Base-by-base conservation (phyloP, 2,888 invertebrate genomes). In the Synergus japonicus region DNA sequence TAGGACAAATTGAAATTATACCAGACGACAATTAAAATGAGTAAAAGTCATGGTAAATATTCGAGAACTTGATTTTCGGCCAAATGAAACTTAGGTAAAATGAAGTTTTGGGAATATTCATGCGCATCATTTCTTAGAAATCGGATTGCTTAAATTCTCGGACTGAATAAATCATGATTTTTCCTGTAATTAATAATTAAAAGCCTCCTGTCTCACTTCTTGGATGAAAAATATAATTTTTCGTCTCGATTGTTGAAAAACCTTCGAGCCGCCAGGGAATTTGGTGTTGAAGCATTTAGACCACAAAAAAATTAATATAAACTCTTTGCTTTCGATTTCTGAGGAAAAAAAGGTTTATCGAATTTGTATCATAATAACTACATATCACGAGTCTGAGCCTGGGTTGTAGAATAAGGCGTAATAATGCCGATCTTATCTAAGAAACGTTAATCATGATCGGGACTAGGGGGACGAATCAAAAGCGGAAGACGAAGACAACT, bases 401-500 rank as follows among this genome's bases (percentile, higher is more conserved):
- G 22, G 60, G 22, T 22, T 60, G 43, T 43, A 65, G 15, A n/a
- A 86, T 69, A 83, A 87, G 84, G 85, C 85, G 85, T 85, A 78
- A 82, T 81, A 80, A 83, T 83, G 82, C 63, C 77, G 80, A 84
- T 78, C 78, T 82, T 82, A 83, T 83, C 82, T 60, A 18, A 18
- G 46, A 76, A 81, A 78, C 78, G 81, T 69, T 78, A 78, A 83
- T 82, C 80, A 81, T 60, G 81, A 80, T 81, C 76, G 78, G 60
- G 22, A 60, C 60, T 3, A 80, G 79, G 76, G 22, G 78, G 81
- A 81, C 76, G 77, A 78, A 83, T 82, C 83, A 82, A 85, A 85
- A 86, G 82, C 81, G 86, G 86, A 85, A 87, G 86, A 87, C 87
- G 87, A 88, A 88, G 87, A 84, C 85, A 79, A 69, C 41, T 58